phyloP scores from a whole-genome alignment of 1,140 invertebrate genomes.

The Helicoverpa armigera region DNA sequence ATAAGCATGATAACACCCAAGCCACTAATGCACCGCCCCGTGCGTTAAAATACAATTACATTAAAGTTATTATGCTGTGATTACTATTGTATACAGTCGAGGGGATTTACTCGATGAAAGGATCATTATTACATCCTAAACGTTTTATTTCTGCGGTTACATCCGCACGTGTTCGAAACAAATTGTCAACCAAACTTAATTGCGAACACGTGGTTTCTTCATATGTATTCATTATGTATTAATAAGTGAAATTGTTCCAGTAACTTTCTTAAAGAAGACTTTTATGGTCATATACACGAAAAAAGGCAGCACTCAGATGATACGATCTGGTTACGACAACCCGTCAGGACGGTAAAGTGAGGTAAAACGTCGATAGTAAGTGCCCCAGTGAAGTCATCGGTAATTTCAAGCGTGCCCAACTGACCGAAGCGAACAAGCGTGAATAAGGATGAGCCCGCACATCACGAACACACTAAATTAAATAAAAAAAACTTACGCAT shows the following conservation, averaged over 20 bases:
- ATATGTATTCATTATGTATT: slow-evolving; percentile 18
- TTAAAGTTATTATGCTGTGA: slow-evolving; percentile 61
- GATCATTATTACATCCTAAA: slow-evolving; percentile 44
- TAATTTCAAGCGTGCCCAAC: slow-evolving; percentile 51
- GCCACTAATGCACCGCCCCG: slow-evolving; percentile 64
- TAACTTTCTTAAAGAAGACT: slow-evolving; percentile 60
- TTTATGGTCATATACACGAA: slow-evolving; percentile 65
- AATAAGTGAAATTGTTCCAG: slow-evolving; percentile 53
- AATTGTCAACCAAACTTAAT: slow-evolving; percentile 61
- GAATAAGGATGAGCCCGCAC: slow-evolving; percentile 52
- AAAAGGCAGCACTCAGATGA: slow-evolving; percentile 59
- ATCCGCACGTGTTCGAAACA: slow-evolving; percentile 57
- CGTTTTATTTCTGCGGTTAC: slow-evolving; percentile 38
- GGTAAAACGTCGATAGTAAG: slow-evolving; percentile 52
- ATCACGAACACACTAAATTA: slow-evolving; percentile 60
- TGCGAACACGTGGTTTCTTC: slow-evolving; percentile 51
- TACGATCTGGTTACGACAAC: slow-evolving; percentile 55
- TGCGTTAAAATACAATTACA: slow-evolving; percentile 67
- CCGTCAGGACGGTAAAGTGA: slow-evolving; percentile 51
- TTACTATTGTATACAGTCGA: slow-evolving; percentile 53
- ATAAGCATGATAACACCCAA: slow-evolving; percentile 66
- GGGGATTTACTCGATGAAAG: slow-evolving; percentile 40
- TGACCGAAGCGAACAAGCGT: slow-evolving; percentile 52
- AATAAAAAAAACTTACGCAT: slow-evolving; percentile 57
- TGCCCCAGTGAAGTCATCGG: slow-evolving; percentile 54